Base-by-base conservation (phyloP, 2,113 vertebrate species). In the Varanus salvator region DNA sequence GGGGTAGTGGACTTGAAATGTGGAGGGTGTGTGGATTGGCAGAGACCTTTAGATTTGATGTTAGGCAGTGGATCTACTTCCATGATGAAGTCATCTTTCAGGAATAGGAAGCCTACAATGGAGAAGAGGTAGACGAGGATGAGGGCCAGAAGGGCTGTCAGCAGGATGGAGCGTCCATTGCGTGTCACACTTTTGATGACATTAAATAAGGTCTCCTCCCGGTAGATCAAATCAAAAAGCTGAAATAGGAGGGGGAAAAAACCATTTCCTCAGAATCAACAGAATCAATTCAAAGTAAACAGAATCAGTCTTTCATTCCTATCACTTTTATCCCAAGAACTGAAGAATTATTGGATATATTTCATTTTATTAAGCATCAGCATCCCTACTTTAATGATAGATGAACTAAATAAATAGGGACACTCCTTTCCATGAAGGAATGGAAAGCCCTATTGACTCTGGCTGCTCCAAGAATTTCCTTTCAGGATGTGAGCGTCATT, bases 61-160 rank as follows among this genome's bases (percentile, higher is more conserved):
- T 92, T 86, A 0, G 95, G 93, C 93, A 99, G 97, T 31, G 95
- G 96, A 95, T 99, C 99, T 17, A 99, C 99, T 96, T 99, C 99
- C 92, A 99, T 97, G 93, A 99, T 99, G 97, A 99, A 99, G 94
- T 99, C 99, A 48, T 99, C 97, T 95, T 99, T 99, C 82, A 99
- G 97, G 93, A 98, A 99, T 0, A 99, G 98, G 97, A 99, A 99
- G 92, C 98, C 99, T 27, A 99, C 98, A 4, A 99, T 99, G 96
- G 99, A 99, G 98, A 99, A 99, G 93, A 99, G 99, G 97, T 99
- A 99, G 96, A 99, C 99, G 0, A 99, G 98, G 96, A 99, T 99
- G 94, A 99, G 98, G 21, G 99, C 99, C 87, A 99, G 97, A 93
- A 99, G 97, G 9, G 99, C 99, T 0, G 99, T 99, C 92, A 99